phyloP scores from a whole-genome alignment of 2,797 vertebrate species.

The Platalea minor region DNA sequence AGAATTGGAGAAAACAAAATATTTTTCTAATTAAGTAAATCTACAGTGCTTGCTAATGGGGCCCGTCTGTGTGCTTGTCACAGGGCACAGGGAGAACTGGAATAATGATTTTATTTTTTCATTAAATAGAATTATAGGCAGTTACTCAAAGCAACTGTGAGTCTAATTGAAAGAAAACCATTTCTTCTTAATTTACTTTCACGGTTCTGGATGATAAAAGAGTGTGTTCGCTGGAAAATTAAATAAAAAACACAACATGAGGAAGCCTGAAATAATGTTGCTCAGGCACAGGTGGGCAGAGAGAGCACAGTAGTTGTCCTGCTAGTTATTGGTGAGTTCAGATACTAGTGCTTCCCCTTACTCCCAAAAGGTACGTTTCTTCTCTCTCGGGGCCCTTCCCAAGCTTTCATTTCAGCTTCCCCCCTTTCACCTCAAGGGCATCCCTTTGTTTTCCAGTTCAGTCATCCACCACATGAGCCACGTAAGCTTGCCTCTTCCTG shows the following conservation, averaged over 20 bases:
- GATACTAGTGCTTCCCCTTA: neutral
- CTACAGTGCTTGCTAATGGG: conserved; percentile 77
- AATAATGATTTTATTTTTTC: conserved; percentile 86
- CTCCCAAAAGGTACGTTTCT: neutral
- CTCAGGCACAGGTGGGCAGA: conserved; percentile 48
- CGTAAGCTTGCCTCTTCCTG: neutral
- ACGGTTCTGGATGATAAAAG: conserved; percentile 82
- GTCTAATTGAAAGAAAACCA: conserved; percentile 87
- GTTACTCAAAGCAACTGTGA: conserved; percentile 82
- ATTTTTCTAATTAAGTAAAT: conserved; percentile 87
- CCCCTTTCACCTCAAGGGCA: neutral
- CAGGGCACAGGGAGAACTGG: conserved; percentile 73
- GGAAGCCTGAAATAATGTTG: conserved; percentile 19
- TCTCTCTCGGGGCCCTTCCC: neutral
- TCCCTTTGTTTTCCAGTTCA: neutral
- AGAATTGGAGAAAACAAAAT: conserved; percentile 80
- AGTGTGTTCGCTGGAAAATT: conserved; percentile 76
- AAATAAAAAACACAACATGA: conserved; percentile 77
- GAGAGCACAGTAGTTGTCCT: neutral
- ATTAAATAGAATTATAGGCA: conserved; percentile 87
- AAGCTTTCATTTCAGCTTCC: neutral
- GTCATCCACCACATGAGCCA: accelerated
- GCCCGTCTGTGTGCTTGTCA: conserved; percentile 76
- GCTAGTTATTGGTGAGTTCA: neutral
- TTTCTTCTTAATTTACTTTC: conserved; percentile 84